Conservation (phyloP, 2,797 vertebrate species). For the Mus spretus region DNA sequence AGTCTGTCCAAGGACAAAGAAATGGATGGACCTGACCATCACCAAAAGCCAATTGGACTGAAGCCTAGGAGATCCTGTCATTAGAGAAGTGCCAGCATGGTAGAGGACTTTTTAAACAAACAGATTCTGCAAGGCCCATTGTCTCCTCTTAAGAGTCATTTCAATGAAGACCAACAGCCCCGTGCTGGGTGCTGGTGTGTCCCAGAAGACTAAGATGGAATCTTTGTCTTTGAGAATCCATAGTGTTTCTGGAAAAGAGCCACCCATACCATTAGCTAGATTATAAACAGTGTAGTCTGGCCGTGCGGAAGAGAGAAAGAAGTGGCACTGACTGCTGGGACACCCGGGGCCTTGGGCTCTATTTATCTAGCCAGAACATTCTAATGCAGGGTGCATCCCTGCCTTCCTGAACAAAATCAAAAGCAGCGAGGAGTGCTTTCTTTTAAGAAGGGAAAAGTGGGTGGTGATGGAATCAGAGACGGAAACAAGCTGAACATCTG, state of each 20-base stretch:
- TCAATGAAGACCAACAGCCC: background rate
- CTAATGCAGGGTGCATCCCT: rapidly evolving
- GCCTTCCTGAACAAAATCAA: background rate
- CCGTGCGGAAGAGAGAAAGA: background rate
- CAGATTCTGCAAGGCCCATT: rapidly evolving
- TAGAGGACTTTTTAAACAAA: background rate
- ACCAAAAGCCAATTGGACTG: background rate
- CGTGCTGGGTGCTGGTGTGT: background rate
- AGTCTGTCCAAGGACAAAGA: background rate
- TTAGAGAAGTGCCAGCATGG: background rate
- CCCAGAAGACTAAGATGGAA: background rate
- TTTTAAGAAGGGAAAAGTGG: background rate
- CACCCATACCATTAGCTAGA: background rate
- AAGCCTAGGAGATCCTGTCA: background rate
- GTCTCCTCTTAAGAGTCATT: background rate
- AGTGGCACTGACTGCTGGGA: rapidly evolving
- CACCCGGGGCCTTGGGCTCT: background rate
- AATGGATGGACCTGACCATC: background rate
- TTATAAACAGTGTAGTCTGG: background rate
- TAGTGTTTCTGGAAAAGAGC: background rate
- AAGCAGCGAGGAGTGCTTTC: background rate
- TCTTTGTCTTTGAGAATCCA: background rate
- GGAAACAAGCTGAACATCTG: constrained; percentile 10
- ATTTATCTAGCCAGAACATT: background rate
- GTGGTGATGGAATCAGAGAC: background rate